Base-by-base conservation (phyloP, 2,113 vertebrate species). In the Vulpes lagopus region DNA sequence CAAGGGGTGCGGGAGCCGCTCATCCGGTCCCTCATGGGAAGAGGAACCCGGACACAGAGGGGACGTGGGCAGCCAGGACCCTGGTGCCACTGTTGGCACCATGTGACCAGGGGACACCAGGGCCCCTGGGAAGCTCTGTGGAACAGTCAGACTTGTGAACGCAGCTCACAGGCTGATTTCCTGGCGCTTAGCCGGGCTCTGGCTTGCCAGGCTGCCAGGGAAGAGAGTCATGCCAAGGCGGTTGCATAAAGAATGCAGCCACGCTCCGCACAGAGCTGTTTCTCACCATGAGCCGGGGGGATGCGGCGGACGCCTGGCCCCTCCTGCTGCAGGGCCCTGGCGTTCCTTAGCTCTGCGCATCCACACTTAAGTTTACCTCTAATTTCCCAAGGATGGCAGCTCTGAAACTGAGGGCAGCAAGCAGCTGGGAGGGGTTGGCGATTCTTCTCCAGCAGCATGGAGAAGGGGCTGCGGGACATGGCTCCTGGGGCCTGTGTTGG, bases 41-140 rank as follows among this genome's bases (percentile, higher is more conserved):
- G 5, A 87, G 57, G 79, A 22, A 5, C 43, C 12, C 12, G 2
- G 20, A 5, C 14, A 0, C 17, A 14, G 49, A 91, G 43, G 25
- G 74, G 74, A 16, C 14, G 12, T 25, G 6, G 3, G 8, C 74
- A 9, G 43, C 43, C 8, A 2, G 4, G 43, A 8, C 74, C 17
- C 32, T 2, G 25, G 43, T 43, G 43, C 43, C 17, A 1, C 82
- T 1, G 35, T 49, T 43, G 14, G 59, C 15, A 22, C 9, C 3
- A 3, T 2, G 19, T 0, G 8, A 1, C 38, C 57, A 4, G 27
- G 0, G 0, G 27, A 43, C 8, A 12, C 27, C 38, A 1, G 71
- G 27, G 30, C 57, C n/a, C 2, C 3, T 3, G 8, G 38, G 20
- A n/a, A n/a, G 87, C 87, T 0, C 22, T 20, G 3, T 1, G 2